A percentile compares a stretch with the other conserved stretches of the same genome.
Conservation (phyloP, 2,797 vertebrate genomes). For the Spinibarbus caldwelli region DNA sequence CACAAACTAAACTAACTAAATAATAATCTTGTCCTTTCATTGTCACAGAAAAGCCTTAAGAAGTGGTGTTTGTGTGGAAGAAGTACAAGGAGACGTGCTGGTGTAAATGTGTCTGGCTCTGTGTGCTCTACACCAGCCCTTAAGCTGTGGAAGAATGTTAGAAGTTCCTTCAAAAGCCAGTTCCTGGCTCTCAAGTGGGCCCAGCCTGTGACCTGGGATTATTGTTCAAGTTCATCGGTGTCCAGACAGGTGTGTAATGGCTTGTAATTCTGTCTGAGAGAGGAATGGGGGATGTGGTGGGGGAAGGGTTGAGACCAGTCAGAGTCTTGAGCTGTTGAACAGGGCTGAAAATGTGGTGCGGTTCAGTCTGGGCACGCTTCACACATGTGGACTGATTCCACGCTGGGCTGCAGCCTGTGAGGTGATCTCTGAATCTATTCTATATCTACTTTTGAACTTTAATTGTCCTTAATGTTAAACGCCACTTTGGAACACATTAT, state of each 20-base stretch:
- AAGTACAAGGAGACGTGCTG: no score
- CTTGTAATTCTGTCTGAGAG: constrained; percentile 53
- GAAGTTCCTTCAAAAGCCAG: constrained; percentile 50
- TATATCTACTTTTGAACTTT: neutral
- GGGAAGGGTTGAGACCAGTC: constrained; percentile 16
- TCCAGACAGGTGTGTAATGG: constrained; percentile 62
- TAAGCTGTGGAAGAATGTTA: constrained; percentile 60
- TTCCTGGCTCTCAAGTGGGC: constrained; percentile 42
- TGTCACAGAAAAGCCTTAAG: no score
- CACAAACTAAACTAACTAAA: neutral
- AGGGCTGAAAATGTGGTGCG: constrained; percentile 10
- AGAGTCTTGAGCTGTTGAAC: constrained; percentile 29
- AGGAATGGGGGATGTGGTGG: constrained; percentile 6
- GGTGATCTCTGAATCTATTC: neutral
- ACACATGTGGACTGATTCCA: constrained; percentile 14
- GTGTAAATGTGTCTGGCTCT: constrained; percentile 31
- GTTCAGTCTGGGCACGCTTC: constrained; percentile 23
- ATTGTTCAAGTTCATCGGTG: constrained; percentile 61
- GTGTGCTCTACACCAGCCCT: constrained; percentile 47
- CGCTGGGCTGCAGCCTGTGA: neutral
- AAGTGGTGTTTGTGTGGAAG: constrained; percentile 1
- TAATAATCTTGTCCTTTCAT: neutral
- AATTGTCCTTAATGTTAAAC: neutral
- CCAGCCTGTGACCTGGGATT: constrained; percentile 52
- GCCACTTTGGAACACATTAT: neutral